Base-by-base conservation (phyloP, 1,140 invertebrate genomes). In the Neelides sp. region DNA sequence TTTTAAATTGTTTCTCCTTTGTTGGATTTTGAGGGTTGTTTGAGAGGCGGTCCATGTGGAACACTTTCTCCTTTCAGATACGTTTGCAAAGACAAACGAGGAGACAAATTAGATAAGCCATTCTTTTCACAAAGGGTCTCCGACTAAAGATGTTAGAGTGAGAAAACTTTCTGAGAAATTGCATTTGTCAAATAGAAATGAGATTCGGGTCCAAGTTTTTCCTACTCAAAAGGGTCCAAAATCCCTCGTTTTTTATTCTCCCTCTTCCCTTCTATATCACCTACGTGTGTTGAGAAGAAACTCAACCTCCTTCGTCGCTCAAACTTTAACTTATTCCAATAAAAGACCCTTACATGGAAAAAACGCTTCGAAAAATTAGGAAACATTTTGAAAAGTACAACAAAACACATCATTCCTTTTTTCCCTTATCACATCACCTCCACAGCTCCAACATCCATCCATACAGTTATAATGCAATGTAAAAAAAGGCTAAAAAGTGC, bases 121-220 rank as follows among this genome's bases (percentile, higher is more conserved):
- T 52, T 43, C 45, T 52, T 57, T 46, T 55, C 34, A 41, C 26
- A 51, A 48, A 39, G 36, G 32, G 26, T 4, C 10, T 30, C 17
- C 48, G 28, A 54, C 46, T 55, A 52, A 52, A 57, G 54, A 57
- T 40, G 54, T 57, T 55, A 45, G 30, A 43, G 28, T 35, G 36
- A 51, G 23, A 48, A 55, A 52, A 47, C 37, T 55, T 49, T 34
- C 32, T 52, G 49, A 57, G 50, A 57, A 57, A 57, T 57, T 57
- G 45, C 50, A 57, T 57, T 57, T 57, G 54, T 52, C 54, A 50
- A 55, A 55, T 51, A 55, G 54, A 52, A 55, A 55, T 55, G 45
- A 48, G 54, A 57, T 57, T 57, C n/a, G 44, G 41, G 41, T 46
- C 47, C 45, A 52, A 57, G 30, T 52, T 52, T 57, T 40, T 45